phyloP scores from a whole-genome alignment of 2,797 vertebrate species.

The Hipposideros larvatus region DNA sequence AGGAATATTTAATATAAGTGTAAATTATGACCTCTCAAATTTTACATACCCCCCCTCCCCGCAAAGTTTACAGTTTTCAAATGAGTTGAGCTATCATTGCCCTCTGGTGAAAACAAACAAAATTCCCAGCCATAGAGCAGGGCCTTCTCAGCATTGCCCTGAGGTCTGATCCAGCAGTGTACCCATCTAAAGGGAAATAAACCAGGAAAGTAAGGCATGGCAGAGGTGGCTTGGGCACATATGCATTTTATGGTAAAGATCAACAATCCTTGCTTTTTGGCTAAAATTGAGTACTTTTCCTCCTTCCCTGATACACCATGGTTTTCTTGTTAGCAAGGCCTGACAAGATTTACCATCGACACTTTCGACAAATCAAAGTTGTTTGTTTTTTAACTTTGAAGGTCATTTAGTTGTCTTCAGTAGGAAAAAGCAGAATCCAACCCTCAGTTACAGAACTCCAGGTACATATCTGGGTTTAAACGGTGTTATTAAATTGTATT shows the following conservation, averaged over 20 bases:
- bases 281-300: constrained; percentile 69
- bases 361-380: constrained; percentile 63
- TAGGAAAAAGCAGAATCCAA: constrained; percentile 46
- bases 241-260: constrained; percentile 3
- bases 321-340: constrained; percentile 70
- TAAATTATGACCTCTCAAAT: constrained; percentile 72
- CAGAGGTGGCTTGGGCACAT: constrained; percentile 56
- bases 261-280: constrained; percentile 75
- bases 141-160: background rate
- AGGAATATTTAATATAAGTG: constrained; percentile 72
- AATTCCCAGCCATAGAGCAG: background rate
- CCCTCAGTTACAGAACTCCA: background rate
- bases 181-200: background rate
- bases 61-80: constrained; percentile 74
- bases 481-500: constrained; percentile 6
- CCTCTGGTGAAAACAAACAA: constrained; percentile 48
- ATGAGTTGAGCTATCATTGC: constrained; percentile 59
- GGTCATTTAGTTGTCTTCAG: constrained; percentile 79
- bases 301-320: background rate
- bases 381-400: constrained; percentile 62
- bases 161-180: background rate
- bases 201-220: background rate
- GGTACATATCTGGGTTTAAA: constrained; percentile 32
- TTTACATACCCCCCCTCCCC: too few species aligned
- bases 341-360: constrained; percentile 67